Percentiles rank a stretch among this genome's conserved stretches.
phyloP scores from a whole-genome alignment of 2,888 invertebrate species.

The Octodonta nipae region DNA sequence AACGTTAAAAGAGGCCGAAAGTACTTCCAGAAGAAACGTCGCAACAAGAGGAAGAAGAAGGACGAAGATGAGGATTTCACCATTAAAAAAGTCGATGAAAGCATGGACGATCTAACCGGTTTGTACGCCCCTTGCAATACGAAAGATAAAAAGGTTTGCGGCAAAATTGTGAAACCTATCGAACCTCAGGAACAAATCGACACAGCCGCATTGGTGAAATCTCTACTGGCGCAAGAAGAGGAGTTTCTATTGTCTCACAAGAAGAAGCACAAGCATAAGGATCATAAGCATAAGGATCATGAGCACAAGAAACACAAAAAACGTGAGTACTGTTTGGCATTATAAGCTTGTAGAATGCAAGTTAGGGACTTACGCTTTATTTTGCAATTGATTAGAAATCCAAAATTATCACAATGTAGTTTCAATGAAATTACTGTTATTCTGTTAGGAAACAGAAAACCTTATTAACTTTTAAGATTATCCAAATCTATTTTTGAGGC shows the following conservation, averaged over 20 bases:
- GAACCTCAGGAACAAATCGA: conserved; percentile 15
- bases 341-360: too few species aligned
- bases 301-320: conserved; percentile 30
- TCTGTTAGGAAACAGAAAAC: too few species aligned
- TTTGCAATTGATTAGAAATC: too few species aligned
- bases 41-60: conserved; percentile 6
- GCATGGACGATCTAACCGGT: conserved; percentile 17
- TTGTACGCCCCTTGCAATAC: conserved; percentile 21
- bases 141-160: conserved; percentile 30
- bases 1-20: conserved; percentile 37
- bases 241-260: conserved; percentile 23
- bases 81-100: conserved; percentile 7
- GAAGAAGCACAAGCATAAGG: conserved; percentile 26
- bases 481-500: too few species aligned
- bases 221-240: conserved; percentile 22
- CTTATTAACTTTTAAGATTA: too few species aligned
- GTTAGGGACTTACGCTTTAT: too few species aligned
- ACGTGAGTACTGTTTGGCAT: too few species aligned
- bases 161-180: conserved; percentile 28
- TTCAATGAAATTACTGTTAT: too few species aligned
- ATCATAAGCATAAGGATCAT: conserved; percentile 26
- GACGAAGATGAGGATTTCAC: conserved; percentile 8
- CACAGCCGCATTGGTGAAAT: conserved; percentile 23
- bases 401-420: too few species aligned
- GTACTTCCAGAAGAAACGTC: conserved; percentile 23